phyloP scores from a whole-genome alignment of 1,140 invertebrate species.

The Laupala kohalensis region DNA sequence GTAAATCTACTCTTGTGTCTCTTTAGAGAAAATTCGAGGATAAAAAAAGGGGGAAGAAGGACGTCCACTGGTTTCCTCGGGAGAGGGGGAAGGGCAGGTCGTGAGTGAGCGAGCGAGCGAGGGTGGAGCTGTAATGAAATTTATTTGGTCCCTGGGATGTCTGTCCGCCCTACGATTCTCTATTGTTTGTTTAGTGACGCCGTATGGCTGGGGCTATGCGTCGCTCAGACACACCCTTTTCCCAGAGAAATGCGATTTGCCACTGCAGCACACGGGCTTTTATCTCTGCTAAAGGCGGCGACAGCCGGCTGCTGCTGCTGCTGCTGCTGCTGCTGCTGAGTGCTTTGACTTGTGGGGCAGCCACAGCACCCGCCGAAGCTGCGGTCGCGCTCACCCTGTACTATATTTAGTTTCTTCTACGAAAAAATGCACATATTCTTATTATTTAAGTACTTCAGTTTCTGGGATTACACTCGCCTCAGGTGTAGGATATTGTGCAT shows the following conservation, averaged over 20 bases:
- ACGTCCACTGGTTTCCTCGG: background rate
- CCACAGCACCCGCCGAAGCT: no score
- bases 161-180: constrained; percentile 6
- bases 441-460: no score
- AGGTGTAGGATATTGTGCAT: no score
- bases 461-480: no score
- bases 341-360: no score
- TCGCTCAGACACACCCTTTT: constrained; percentile 3
- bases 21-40: constrained; percentile 3
- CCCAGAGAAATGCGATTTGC: constrained; percentile 8
- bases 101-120: background rate
- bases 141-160: constrained; percentile 2
- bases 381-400: no score
- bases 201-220: background rate
- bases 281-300: background rate
- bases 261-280: constrained; percentile 3
- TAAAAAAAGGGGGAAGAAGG: background rate
- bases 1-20: no score
- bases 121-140: background rate
- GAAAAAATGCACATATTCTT: no score
- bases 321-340: no score
- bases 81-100: background rate
- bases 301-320: no score
- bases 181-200: constrained; percentile 10
- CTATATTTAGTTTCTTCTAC: no score